Conservation (phyloP, 1,140 invertebrate species). For the Apolygus lucorum region DNA sequence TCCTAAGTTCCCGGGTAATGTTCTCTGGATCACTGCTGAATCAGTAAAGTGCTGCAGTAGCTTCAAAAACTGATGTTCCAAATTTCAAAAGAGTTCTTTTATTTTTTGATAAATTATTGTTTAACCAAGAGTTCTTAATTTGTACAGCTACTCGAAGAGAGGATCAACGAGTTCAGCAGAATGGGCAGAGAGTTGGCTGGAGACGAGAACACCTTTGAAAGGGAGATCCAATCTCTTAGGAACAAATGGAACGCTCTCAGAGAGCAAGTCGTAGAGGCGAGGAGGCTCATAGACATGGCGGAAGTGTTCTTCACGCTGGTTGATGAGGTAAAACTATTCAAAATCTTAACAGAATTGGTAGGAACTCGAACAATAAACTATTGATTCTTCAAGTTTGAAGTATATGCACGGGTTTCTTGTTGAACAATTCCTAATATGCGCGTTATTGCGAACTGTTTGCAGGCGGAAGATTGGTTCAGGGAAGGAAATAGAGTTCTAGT, state of each 20-base stretch:
- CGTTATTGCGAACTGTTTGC: slow-evolving; percentile 28
- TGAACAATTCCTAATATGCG: not conserved
- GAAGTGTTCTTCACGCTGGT: slow-evolving; percentile 48
- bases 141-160: slow-evolving; percentile 60
- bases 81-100: no score
- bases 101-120: no score
- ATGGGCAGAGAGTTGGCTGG: slow-evolving; percentile 55
- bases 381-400: no score
- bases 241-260: slow-evolving; percentile 65
- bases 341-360: no score
- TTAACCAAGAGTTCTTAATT: no score
- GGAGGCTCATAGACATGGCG: slow-evolving; percentile 47
- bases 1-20: no score
- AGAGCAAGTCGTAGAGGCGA: slow-evolving; percentile 55
- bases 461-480: slow-evolving; percentile 64
- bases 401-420: no score
- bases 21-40: no score
- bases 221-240: slow-evolving; percentile 55
- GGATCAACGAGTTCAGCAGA: slow-evolving; percentile 62
- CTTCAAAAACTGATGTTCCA: no score
- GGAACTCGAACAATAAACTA: no score
- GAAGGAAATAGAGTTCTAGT: slow-evolving; percentile 63
- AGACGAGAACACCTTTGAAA: slow-evolving; percentile 45
- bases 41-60: no score
- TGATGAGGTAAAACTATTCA: slow-evolving; percentile 52